Evolutionary conservation across 2,113 vertebrate genomes (phyloP).

Genomic region (Lagenorhynchus albirostris): DNA sequence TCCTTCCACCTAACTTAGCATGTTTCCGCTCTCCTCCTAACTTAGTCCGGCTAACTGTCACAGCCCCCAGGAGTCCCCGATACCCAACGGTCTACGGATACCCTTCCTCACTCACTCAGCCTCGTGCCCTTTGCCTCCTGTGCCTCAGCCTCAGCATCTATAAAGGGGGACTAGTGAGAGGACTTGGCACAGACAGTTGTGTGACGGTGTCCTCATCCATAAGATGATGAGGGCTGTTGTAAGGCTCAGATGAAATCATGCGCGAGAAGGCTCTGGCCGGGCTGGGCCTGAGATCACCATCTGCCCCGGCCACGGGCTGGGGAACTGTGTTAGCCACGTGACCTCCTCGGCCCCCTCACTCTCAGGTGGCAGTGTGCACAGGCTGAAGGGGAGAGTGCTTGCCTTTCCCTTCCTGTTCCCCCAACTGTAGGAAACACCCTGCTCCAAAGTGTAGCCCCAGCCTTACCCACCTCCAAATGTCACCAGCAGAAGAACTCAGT

Average conservation of each 20-base stretch:
- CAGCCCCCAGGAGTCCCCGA: neutral
- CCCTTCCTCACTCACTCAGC: neutral
- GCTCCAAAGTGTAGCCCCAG: neutral
- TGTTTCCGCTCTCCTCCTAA: neutral
- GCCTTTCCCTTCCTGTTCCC: neutral
- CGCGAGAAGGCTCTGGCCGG: neutral
- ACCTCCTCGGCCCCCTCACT: neutral
- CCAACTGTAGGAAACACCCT: neutral
- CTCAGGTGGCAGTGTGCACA: neutral
- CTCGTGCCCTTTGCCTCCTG: neutral
- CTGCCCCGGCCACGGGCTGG: neutral
- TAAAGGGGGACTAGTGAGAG: too few species aligned
- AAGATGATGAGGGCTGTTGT: neutral
- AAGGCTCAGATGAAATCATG: neutral
- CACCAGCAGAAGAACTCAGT: neutral
- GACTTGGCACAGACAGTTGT: neutral
- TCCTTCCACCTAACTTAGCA: too few species aligned
- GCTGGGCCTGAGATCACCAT: neutral
- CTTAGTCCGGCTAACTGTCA: neutral
- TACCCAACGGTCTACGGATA: neutral
- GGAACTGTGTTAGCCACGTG: rapidly evolving
- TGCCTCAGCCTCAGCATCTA: neutral
- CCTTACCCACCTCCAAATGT: neutral
- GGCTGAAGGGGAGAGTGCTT: neutral
- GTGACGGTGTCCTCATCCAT: neutral